Percentiles rank a stretch among this genome's conserved stretches.
These are phyloP conservation scores for Paramisgurnus dabryanus DNA, from an alignment of 2,113 vertebrate species.

Conservation along the genomic window DNA sequence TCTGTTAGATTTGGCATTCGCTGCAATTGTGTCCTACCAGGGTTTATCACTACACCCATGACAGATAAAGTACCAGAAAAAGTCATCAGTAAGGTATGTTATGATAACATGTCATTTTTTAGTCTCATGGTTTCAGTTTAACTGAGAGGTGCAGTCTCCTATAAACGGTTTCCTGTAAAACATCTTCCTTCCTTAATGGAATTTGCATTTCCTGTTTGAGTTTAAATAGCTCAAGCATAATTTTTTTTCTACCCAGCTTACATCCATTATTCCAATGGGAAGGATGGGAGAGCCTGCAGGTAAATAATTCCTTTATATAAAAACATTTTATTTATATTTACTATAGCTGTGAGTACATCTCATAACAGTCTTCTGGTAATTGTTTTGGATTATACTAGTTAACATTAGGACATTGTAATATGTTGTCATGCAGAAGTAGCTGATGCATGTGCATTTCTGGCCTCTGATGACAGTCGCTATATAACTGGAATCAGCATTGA, in stretches of 20 bases:
- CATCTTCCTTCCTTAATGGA: no score
- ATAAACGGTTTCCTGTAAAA: no score
- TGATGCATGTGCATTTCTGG: conserved; percentile 84
- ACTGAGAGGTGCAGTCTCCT: no score
- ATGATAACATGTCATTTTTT: no score
- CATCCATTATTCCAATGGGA: conserved; percentile 76
- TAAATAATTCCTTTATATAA: conserved; percentile 51
- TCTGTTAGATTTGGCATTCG: conserved; percentile 66
- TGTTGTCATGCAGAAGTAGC: conserved; percentile 78
- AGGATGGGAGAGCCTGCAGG: conserved; percentile 79
- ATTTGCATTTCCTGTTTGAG: no score
- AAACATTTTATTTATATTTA: neutral
- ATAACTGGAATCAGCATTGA: conserved; percentile 85
- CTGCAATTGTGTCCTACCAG: conserved; percentile 85
- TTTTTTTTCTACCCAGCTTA: conserved; percentile 61
- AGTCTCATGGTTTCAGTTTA: no score
- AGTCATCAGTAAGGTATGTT: conserved; percentile 78
- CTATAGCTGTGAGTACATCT: neutral
- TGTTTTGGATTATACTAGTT: neutral
- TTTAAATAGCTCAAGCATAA: neutral
- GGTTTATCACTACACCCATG: conserved; percentile 85
- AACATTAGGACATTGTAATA: neutral
- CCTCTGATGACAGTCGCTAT: conserved; percentile 85
- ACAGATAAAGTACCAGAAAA: conserved; percentile 83
- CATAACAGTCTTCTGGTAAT: neutral